These are phyloP conservation scores for Sisor rabdophorus DNA, from an alignment of 2,113 vertebrate genomes.

Conservation along the genomic window DNA sequence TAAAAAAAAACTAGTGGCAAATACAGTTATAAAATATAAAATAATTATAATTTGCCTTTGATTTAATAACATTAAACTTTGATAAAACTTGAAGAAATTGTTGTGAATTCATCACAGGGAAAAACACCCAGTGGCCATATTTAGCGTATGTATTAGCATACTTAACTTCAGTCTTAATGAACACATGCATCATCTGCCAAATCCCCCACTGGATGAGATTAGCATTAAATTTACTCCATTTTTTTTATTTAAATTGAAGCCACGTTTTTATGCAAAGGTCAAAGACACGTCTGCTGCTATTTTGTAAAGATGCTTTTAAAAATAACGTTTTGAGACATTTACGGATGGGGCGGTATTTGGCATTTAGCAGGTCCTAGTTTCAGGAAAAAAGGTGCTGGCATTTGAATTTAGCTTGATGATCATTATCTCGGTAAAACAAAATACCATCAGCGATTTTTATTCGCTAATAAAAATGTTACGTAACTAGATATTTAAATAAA, in stretches of 20 bases:
- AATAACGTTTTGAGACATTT: too few relatives aligned
- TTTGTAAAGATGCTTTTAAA: too few relatives aligned
- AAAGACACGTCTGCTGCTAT: too few relatives aligned
- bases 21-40: neutral
- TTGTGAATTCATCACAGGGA: neutral
- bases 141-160: neutral
- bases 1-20: neutral
- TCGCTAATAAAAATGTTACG: too few relatives aligned
- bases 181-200: constrained; percentile 1
- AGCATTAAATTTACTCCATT: neutral
- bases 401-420: too few relatives aligned
- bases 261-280: too few relatives aligned
- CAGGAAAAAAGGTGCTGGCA: too few relatives aligned
- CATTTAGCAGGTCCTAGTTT: too few relatives aligned
- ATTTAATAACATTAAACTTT: constrained; percentile 5
- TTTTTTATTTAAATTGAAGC: neutral
- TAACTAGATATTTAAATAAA: too few relatives aligned
- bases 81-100: neutral
- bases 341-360: too few relatives aligned
- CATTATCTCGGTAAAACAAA: too few relatives aligned
- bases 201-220: neutral
- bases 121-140: neutral
- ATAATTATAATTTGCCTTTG: neutral
- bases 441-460: too few relatives aligned
- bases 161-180: neutral